A percentile compares a stretch with the other conserved stretches of the same genome.
Evolutionary conservation across 2,888 invertebrate species (phyloP).

Genomic region (Meliscaeva auricollis): DNA sequence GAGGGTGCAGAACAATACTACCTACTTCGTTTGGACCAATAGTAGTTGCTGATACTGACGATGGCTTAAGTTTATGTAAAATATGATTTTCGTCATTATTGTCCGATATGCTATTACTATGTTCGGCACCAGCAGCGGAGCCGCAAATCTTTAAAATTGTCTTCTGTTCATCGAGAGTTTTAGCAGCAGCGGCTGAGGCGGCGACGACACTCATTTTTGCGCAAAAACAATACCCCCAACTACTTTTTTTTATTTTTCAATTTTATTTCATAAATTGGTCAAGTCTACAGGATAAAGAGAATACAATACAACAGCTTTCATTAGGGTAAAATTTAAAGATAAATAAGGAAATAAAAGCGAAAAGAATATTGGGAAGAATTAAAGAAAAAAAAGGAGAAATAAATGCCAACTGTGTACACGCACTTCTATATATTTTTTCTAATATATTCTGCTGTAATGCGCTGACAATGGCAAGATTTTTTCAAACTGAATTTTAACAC

Average conservation of each 20-base stretch:
- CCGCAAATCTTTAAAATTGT: constrained; percentile 82
- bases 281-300: constrained; percentile 73
- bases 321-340: constrained; percentile 60
- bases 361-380: constrained; percentile 59
- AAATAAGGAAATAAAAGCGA: constrained; percentile 66
- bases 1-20: constrained; percentile 63
- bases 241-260: constrained; percentile 48
- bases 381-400: constrained; percentile 56
- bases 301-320: constrained; percentile 70
- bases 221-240: constrained; percentile 62
- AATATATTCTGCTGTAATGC: constrained; percentile 58
- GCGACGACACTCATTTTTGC: constrained; percentile 73
- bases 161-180: constrained; percentile 84
- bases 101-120: constrained; percentile 57
- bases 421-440: constrained; percentile 62
- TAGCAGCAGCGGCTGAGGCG: constrained; percentile 82
- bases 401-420: constrained; percentile 74
- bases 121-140: constrained; percentile 63
- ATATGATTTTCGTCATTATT: constrained; percentile 77
- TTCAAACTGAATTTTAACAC: constrained; percentile 57
- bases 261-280: constrained; percentile 58
- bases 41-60: constrained; percentile 76
- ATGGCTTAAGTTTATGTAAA: constrained; percentile 77
- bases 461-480: constrained; percentile 54
- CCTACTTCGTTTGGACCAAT: constrained; percentile 65